Conservation (phyloP, 2,797 vertebrate species). For the Sarcoramphus papa region DNA sequence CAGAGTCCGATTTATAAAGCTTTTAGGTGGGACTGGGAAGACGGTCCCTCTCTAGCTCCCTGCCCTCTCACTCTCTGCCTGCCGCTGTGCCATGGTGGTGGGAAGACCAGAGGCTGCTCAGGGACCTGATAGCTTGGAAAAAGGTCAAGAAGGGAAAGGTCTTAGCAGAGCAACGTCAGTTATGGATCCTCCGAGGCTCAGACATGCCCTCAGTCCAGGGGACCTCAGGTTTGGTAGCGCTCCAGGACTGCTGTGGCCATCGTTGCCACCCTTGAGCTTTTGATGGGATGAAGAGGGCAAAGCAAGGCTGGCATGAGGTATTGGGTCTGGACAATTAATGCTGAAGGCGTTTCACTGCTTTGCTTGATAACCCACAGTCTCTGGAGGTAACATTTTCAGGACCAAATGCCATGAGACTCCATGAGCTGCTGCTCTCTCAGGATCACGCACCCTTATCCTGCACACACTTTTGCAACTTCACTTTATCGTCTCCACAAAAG, state of each 20-base stretch:
- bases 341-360: neutral
- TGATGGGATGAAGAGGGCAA: neutral
- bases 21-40: neutral
- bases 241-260: neutral
- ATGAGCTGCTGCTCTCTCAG: neutral
- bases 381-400: neutral
- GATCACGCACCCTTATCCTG: neutral
- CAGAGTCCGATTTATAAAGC: neutral
- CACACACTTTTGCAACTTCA: neutral
- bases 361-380: neutral
- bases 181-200: neutral
- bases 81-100: rapidly evolving
- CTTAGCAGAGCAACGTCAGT: neutral
- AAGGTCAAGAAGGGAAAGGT: neutral
- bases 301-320: neutral
- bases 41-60: neutral
- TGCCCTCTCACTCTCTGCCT: neutral
- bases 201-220: neutral
- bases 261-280: neutral
- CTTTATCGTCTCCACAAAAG: neutral
- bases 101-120: neutral
- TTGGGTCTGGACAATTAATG: neutral
- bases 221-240: neutral
- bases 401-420: neutral
- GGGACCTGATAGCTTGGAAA: neutral